Percentiles rank a stretch among this genome's conserved stretches.
These are phyloP conservation scores for Apostichopus japonicus DNA, from an alignment of 35 echinoderm and acorn worm genomes.

Conservation along the genomic window DNA sequence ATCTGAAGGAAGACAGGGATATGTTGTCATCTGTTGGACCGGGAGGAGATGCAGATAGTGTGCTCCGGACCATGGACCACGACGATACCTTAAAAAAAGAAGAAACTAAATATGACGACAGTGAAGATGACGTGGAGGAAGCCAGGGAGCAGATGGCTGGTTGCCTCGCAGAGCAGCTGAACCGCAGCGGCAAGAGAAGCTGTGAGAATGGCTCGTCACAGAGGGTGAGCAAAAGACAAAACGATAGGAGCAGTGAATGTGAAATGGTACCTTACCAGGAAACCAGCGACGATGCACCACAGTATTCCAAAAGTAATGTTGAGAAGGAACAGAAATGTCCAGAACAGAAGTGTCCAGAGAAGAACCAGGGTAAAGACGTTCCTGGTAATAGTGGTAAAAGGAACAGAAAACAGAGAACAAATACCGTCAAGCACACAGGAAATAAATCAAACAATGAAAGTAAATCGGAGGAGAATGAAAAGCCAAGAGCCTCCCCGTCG, in stretches of 20 bases:
- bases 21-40: constrained; percentile 18
- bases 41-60: constrained; percentile 39
- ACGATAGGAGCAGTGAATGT: constrained; percentile 85
- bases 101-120: neutral
- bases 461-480: constrained; percentile 1
- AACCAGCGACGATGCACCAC: neutral
- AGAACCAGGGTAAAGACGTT: neutral
- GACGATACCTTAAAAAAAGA: neutral
- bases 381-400: neutral
- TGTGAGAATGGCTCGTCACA: constrained; percentile 78
- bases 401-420: constrained; percentile 7
- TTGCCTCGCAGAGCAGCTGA: constrained; percentile 39
- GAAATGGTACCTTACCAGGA: constrained; percentile 56
- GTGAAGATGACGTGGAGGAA: constrained; percentile 48
- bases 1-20: neutral
- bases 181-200: constrained; percentile 67
- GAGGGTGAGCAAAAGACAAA: constrained; percentile 74
- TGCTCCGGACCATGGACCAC: constrained; percentile 24
- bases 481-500: neutral
- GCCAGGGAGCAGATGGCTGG: constrained; percentile 66
- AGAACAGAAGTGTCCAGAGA: neutral
- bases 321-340: neutral
- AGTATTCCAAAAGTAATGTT: neutral
- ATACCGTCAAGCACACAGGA: neutral
- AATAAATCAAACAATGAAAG: neutral